Evolutionary conservation across 2,797 vertebrate genomes (phyloP), one percentile per base, ranked within the genome.

Genomic region (Oryzias dopingdopingensis): DNA sequence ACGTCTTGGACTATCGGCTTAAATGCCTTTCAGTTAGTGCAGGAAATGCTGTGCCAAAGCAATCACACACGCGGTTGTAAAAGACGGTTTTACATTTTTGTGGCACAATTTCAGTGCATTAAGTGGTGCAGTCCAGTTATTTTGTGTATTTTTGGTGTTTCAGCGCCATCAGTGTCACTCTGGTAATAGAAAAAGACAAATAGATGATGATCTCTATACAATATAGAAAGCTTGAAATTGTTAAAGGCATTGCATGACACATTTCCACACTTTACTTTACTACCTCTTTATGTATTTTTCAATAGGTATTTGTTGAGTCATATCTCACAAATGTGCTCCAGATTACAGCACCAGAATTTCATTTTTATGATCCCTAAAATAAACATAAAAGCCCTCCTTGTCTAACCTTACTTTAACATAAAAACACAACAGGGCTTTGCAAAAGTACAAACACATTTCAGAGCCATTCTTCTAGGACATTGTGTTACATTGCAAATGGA

Each of bases 1-100:
- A 51, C 22, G 44, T 75, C 64, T 57, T 56, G 72, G 62, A 54
- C 70, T 72, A 46, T 64, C 67, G 71, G 71, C 53, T 62, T 49
- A 51, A 77, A 46, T 58, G 40, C 67, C 62, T 23, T 46, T 67
- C 65, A 60, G 73, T 52, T 62, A 59, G 59, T 72, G 71, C 68
- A 29, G 6, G 48, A 41, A 49, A 47, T 72, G 50, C 61, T 8
- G 53, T 16, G 42, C 62, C 18, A 1, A 23, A 49, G 40, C 37
- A 20, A 16, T 56, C 5, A 65, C 52, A 69, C 48, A 56, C 18
- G 43, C 51, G 4, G 65, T 26, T 52, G 29, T 5, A 51, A 49
- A 43, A 17, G 29, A 56, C 5, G 16, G 24, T 29, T 54, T 41
- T 14, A n/a, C 18, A 14, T 67, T 71, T 70, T 52, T 48, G 7